Evolutionary conservation across 1,140 invertebrate species (phyloP), one percentile per base, ranked within the genome.

Genomic region (Drosophila sechellia): DNA sequence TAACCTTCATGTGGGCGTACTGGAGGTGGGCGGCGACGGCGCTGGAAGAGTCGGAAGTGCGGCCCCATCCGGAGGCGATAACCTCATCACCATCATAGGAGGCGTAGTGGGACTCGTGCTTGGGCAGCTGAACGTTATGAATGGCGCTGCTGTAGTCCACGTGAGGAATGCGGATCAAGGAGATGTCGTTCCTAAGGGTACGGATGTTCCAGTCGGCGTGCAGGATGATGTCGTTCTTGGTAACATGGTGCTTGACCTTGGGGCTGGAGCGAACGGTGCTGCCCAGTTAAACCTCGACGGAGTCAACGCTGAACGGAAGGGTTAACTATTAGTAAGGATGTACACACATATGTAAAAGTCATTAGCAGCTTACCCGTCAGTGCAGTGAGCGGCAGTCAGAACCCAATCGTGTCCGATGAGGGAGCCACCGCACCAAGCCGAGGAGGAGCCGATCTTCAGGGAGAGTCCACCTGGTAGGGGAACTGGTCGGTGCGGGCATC

Each of bases 331-430:
- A 49, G 43, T 5, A 4, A 11, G 13, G 20, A 37, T 34, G 6
- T 17, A 17, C 17, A 17, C 17, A 17, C 17, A 17, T 40, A 6
- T n/a, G 5, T n/a, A 37, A 1, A 15, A 39, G 10, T 42, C 3
- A 5, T 13, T 10, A n/a, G 2, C 2, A 13, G 10, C 71, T 70
- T 74, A 83, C 76, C 76, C 93, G 76, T 93, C 92, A 0, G 91
- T 91, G 61, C 94, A 95, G 77, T 95, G 94, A 35, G 94, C 94
- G 13, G 94, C 94, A 17, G 94, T 95, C 37, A 95, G 60, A 20
- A 95, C 91, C 93, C 93, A 94, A 42, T 91, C 79, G 17, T 93
- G 81, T n/a, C 92, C 93, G 39, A 95, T 93, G 12, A 95, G 73
- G 8, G 93, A 93, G 15, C 94, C 94, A 69, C 94, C 94, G 76